Percentiles rank a stretch among this genome's conserved stretches.
Conservation (phyloP, 1,140 invertebrate genomes). For the Dendrolimus punctatus region DNA sequence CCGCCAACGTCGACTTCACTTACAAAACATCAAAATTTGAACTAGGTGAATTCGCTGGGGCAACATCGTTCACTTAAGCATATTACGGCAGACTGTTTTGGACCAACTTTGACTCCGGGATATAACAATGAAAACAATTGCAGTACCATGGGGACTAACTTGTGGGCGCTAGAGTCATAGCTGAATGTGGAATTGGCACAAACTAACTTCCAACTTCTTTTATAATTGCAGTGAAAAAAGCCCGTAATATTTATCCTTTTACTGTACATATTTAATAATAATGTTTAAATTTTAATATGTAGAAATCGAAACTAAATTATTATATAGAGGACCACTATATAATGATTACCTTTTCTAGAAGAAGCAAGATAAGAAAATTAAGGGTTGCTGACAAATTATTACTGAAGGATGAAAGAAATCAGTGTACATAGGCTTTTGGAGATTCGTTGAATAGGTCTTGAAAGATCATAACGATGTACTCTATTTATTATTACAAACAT, state of each 20-base stretch:
- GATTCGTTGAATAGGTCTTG: no score
- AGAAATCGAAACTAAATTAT: no score
- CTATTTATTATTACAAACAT: no score
- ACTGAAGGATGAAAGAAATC: no score
- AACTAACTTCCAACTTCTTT: slow-evolving; percentile 24
- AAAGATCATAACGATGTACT: no score
- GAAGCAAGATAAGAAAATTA: no score
- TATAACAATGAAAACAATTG: slow-evolving; percentile 58
- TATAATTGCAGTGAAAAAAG: slow-evolving; percentile 18
- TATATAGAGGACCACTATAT: no score
- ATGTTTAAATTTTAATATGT: no score
- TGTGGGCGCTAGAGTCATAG: slow-evolving; percentile 19
- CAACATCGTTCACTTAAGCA: slow-evolving; percentile 63
- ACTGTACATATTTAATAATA: no score
- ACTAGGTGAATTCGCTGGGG: slow-evolving; percentile 45
- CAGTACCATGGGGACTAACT: slow-evolving; percentile 38
- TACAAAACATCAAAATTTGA: slow-evolving; percentile 33
- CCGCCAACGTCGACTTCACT: slow-evolving; percentile 18
- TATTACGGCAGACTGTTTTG: slow-evolving; percentile 40
- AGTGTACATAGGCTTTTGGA: no score
- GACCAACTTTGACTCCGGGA: slow-evolving; percentile 40
- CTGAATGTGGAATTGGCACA: slow-evolving; percentile 27
- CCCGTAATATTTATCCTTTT: not conserved
- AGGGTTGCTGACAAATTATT: no score
- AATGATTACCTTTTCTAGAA: no score